Evolutionary conservation across 2,113 vertebrate genomes (phyloP).

Genomic region (Aspidoscelis tigris): DNA sequence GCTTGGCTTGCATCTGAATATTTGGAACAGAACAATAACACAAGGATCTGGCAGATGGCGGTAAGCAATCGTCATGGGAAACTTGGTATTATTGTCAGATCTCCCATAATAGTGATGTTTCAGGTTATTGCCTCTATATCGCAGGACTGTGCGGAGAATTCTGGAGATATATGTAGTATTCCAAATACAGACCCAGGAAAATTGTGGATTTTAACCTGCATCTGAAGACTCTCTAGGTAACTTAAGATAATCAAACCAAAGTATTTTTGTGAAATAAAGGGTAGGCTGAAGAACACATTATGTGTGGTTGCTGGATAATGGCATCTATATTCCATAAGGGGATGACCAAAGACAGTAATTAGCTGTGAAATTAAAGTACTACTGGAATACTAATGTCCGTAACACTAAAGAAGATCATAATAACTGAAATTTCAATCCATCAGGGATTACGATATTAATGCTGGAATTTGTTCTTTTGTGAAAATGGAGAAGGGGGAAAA

Average conservation of each 20-base stretch:
- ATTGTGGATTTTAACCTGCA: no score
- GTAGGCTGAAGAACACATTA: conserved; percentile 52
- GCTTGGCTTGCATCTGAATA: no score
- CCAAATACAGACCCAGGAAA: no score
- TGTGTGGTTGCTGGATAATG: conserved; percentile 56
- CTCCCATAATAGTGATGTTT: no score
- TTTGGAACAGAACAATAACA: no score
- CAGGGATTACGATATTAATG: conserved; percentile 57
- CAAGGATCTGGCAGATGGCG: no score
- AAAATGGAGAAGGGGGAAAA: conserved; percentile 21
- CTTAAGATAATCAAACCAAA: conserved; percentile 49
- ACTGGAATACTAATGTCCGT: conserved; percentile 68
- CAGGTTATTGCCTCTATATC: no score
- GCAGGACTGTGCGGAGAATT: no score
- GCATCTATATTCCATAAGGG: conserved; percentile 62
- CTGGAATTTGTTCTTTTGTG: conserved; percentile 54
- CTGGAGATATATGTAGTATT: no score
- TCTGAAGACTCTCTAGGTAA: conserved; percentile 5
- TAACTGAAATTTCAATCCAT: conserved; percentile 62
- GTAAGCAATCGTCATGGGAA: no score
- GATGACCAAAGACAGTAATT: conserved; percentile 66
- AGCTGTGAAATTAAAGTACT: conserved; percentile 64
- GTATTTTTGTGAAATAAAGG: conserved; percentile 38
- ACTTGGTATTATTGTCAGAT: no score
- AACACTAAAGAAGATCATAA: conserved; percentile 57